These are phyloP conservation scores for Craterocephalus amniculus DNA, from an alignment of 2,797 vertebrate genomes.

Conservation along the genomic window DNA sequence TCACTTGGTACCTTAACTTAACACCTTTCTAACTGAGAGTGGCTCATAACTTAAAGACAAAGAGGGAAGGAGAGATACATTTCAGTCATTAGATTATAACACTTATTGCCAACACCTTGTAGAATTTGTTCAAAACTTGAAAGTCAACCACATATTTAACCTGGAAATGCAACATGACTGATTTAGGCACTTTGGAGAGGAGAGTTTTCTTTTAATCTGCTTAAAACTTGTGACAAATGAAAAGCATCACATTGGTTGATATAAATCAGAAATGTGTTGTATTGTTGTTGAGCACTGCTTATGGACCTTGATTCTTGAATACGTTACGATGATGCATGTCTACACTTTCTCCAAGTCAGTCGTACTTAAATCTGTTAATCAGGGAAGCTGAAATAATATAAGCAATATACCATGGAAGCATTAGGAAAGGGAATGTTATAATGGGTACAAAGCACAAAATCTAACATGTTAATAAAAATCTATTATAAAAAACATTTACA, in stretches of 20 bases:
- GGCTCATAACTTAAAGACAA: constrained; percentile 27
- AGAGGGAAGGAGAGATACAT: constrained; percentile 20
- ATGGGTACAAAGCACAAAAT: background rate
- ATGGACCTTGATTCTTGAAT: constrained; percentile 21
- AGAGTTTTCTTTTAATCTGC: constrained; percentile 7
- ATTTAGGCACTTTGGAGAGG: constrained; percentile 12
- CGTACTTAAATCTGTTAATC: background rate
- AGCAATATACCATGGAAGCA: background rate
- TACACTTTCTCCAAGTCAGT: constrained; percentile 2
- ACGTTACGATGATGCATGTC: background rate
- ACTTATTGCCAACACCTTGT: constrained; percentile 31
- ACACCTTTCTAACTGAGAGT: constrained; percentile 16
- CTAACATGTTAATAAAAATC: background rate
- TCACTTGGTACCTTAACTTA: constrained; percentile 34
- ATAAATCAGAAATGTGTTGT: background rate
- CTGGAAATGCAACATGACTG: constrained; percentile 1
- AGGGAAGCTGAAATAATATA: background rate
- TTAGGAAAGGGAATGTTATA: background rate
- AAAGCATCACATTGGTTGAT: constrained; percentile 8
- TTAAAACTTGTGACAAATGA: constrained; percentile 1
- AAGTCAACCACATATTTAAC: constrained; percentile 38
- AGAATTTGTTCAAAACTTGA: constrained; percentile 37
- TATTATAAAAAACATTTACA: background rate
- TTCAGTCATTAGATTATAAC: constrained; percentile 18
- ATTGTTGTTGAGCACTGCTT: background rate